These are phyloP conservation scores for Criorhina ranunculi DNA, from an alignment of 2,888 invertebrate genomes.

Conservation along the genomic window DNA sequence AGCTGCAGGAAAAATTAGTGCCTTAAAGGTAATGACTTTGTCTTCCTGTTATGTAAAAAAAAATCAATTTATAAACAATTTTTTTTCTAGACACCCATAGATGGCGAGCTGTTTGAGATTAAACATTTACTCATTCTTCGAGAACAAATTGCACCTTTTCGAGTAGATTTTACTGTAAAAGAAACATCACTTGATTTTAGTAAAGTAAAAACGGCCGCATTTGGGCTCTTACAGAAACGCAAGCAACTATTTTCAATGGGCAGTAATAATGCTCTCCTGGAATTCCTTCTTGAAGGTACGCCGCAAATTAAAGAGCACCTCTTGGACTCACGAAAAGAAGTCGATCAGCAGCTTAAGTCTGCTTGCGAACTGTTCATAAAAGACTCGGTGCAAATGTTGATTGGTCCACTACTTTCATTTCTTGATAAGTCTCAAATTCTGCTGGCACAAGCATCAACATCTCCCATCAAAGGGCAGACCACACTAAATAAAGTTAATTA, in stretches of 20 bases:
- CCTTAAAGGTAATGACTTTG: slow-evolving; percentile 86
- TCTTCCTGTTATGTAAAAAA: not conserved
- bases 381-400: slow-evolving; percentile 90
- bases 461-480: slow-evolving; percentile 62
- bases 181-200: slow-evolving; percentile 97
- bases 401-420: slow-evolving; percentile 90
- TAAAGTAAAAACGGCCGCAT: slow-evolving; percentile 94
- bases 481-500: slow-evolving; percentile 80
- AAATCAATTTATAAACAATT: not conserved
- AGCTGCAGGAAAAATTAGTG: slow-evolving; percentile 92
- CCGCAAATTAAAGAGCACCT: slow-evolving; percentile 96
- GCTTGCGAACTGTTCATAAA: slow-evolving; percentile 95
- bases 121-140: slow-evolving; percentile 98
- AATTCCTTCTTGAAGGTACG: slow-evolving; percentile 96
- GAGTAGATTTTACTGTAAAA: slow-evolving; percentile 96
- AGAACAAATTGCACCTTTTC: slow-evolving; percentile 99
- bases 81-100: slow-evolving; percentile 88
- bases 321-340: slow-evolving; percentile 97
- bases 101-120: slow-evolving; percentile 98
- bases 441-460: slow-evolving; percentile 59
- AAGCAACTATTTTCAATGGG: slow-evolving; percentile 94
- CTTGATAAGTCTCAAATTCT: slow-evolving; percentile 88
- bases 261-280: slow-evolving; percentile 95
- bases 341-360: slow-evolving; percentile 95
- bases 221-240: slow-evolving; percentile 90